These are phyloP conservation scores for Agapostemon virescens DNA, from an alignment of 2,888 invertebrate species.

Conservation along the genomic window DNA sequence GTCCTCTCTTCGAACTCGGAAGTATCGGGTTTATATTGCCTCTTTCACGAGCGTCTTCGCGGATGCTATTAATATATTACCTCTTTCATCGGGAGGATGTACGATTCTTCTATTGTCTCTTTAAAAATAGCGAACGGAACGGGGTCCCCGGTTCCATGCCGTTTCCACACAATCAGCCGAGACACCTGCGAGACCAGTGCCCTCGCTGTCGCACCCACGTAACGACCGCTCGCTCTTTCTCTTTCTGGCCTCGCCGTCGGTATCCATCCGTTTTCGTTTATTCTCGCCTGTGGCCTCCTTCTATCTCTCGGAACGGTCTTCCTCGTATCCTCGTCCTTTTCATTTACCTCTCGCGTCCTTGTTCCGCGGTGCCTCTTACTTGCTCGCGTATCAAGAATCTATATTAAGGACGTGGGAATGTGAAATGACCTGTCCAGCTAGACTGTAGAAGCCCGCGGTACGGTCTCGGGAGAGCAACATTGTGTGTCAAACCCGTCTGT, in stretches of 20 bases:
- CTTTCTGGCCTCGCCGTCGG: conserved; percentile 30
- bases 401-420: conserved; percentile 78
- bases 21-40: not conserved
- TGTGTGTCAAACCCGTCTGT: conserved; percentile 16
- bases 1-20: not conserved
- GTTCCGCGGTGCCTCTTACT: conserved; percentile 40
- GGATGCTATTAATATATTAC: not conserved
- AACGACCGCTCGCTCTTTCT: not conserved
- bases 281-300: conserved; percentile 19
- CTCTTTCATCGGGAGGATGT: not conserved
- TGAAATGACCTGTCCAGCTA: conserved; percentile 73
- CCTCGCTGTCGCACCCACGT: conserved; percentile 47
- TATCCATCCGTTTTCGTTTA: conserved; percentile 53
- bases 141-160: conserved; percentile 62
- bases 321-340: conserved; percentile 35
- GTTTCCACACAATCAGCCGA: conserved; percentile 28
- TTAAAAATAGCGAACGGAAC: not conserved
- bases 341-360: conserved; percentile 38
- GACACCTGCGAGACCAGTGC: conserved; percentile 52
- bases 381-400: conserved; percentile 74
- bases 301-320: conserved; percentile 22
- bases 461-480: conserved; percentile 39
- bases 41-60: not conserved
- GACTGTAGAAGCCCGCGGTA: conserved; percentile 52
- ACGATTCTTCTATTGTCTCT: not conserved